These are phyloP conservation scores for Schizopygopsis malacanthus DNA, from an alignment of 2,797 vertebrate species.

Conservation along the genomic window DNA sequence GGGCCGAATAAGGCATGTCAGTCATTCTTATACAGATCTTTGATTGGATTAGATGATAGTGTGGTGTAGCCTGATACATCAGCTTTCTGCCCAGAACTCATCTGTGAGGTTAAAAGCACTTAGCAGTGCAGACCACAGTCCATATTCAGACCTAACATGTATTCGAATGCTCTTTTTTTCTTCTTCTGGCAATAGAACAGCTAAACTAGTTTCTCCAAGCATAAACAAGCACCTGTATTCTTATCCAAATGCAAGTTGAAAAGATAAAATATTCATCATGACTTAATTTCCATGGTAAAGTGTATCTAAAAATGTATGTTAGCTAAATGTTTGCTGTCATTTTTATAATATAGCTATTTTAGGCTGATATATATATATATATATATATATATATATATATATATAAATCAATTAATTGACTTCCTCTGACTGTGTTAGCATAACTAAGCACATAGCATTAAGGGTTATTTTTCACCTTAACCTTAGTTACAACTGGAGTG, in stretches of 20 bases:
- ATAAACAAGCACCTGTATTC: neutral
- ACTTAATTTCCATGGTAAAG: neutral
- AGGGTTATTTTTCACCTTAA: neutral
- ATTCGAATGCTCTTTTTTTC: neutral
- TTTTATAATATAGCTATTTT: neutral
- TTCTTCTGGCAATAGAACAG: neutral
- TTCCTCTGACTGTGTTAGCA: no score
- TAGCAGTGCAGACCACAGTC: neutral
- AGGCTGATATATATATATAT: no score
- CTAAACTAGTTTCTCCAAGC: neutral
- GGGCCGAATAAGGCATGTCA: neutral
- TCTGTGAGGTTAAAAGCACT: neutral
- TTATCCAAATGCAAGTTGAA: neutral
- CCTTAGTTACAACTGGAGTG: no score
- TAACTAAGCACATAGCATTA: neutral
- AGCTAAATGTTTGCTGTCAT: neutral
- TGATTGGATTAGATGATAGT: neutral
- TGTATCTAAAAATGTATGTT: neutral
- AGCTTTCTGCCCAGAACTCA: neutral
- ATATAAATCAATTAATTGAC: neutral
- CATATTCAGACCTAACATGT: neutral
- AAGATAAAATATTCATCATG: neutral
- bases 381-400: neutral
- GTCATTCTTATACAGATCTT: neutral
- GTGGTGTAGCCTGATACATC: neutral